Conservation (phyloP, 2,888 invertebrate genomes). For the Conus canariensis region DNA sequence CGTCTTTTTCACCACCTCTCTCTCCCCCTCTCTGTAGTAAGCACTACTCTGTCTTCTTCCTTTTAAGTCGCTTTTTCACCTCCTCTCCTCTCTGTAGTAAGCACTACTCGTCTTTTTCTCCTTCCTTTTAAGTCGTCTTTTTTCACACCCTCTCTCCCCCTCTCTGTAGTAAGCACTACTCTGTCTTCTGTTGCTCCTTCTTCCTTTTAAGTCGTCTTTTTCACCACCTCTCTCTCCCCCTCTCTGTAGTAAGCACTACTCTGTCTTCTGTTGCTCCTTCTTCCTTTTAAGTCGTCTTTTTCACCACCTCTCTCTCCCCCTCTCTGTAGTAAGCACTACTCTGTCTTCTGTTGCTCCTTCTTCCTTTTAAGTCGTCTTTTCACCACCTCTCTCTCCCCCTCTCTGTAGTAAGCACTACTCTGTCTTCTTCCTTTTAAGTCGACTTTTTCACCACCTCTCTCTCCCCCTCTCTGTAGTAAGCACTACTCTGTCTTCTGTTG, state of each 20-base stretch:
- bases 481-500: too few relatives aligned
- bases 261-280: not conserved
- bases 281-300: not conserved
- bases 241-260: too few relatives aligned
- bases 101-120: too few relatives aligned
- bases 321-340: too few relatives aligned
- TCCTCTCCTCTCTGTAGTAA: not conserved
- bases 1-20: not conserved
- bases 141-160: not conserved
- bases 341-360: not conserved
- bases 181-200: not conserved
- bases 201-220: not conserved
- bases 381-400: not conserved
- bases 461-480: not conserved
- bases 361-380: not conserved
- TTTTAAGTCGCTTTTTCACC: not conserved
- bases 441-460: not conserved
- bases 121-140: not conserved
- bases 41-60: not conserved
- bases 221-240: not conserved
- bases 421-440: not conserved
- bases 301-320: not conserved
- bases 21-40: not conserved
- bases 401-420: too few relatives aligned
- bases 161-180: too few relatives aligned